Evolutionary conservation across 2,797 vertebrate species (phyloP).

Genomic region (Ibycter americanus): DNA sequence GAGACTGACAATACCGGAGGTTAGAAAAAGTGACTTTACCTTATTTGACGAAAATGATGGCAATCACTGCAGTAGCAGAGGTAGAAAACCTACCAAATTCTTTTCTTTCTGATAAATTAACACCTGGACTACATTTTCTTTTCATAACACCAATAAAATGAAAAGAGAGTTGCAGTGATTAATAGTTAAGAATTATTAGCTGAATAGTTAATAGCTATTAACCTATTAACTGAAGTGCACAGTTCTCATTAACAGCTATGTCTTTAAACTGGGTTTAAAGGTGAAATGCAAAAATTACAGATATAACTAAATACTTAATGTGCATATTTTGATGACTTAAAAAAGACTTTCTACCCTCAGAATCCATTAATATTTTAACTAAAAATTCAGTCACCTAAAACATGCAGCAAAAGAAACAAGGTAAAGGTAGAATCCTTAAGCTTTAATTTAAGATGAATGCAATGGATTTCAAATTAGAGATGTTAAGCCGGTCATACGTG

Average conservation of each 20-base stretch:
- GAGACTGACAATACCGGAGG: neutral
- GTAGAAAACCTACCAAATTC: slow-evolving; percentile 41
- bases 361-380: slow-evolving; percentile 87
- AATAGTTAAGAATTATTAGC: slow-evolving; percentile 85
- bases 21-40: slow-evolving; percentile 36
- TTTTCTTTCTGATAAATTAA: slow-evolving; percentile 74
- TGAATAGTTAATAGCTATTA: slow-evolving; percentile 84
- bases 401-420: slow-evolving; percentile 81
- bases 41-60: slow-evolving; percentile 62
- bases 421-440: slow-evolving; percentile 92
- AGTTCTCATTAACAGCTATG: slow-evolving; percentile 80
- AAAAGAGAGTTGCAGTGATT: slow-evolving; percentile 77
- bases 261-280: slow-evolving; percentile 81
- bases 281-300: slow-evolving; percentile 83
- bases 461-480: slow-evolving; percentile 93
- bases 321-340: slow-evolving; percentile 82
- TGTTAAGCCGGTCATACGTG: slow-evolving; percentile 92
- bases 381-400: slow-evolving; percentile 88
- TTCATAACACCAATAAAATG: slow-evolving; percentile 77
- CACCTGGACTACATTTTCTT: slow-evolving; percentile 73
- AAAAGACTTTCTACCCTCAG: slow-evolving; percentile 79
- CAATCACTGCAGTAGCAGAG: slow-evolving; percentile 1
- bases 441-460: slow-evolving; percentile 93
- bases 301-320: slow-evolving; percentile 83
- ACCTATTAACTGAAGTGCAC: slow-evolving; percentile 84